Base-by-base conservation (phyloP, 2,113 vertebrate genomes). In the Pavo muticus region DNA sequence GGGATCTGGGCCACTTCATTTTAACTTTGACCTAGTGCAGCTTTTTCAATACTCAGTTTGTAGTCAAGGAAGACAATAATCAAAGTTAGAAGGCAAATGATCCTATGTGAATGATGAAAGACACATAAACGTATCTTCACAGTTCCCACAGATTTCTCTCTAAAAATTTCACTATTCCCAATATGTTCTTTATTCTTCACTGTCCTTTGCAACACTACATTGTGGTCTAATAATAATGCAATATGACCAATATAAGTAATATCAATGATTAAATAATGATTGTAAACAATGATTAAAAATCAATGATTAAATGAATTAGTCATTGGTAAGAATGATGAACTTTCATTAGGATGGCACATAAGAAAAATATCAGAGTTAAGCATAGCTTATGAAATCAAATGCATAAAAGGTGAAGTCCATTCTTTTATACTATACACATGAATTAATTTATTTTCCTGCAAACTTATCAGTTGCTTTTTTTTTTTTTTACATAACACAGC, bases 381-480 rank as follows among this genome's bases (percentile, higher is more conserved):
- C 1, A 65, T 48, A 20, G 21, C 23, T 84, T 85, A 75, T 16
- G 84, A 92, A 83, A 85, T 59, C 14, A 70, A 88, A 70, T 7
- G 20, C 30, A 67, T 32, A 6, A 30, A 70, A 80, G 29, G 77
- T 74, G 7, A 90, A 87, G 65, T 61, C 21, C 9, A 10, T 69
- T 81, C 78, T 74, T 44, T 39, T 50, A 50, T 8, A 60, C 3
- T 56, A 50, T 11, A 69, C 10, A 30, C 24, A 61, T 11, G 17
- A 82, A 10, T 56, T 77, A 73, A 70, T 87, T 78, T 75, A 42
- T 75, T 82, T 39, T 92, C 30, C 30, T 71, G 30, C 78, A 94
- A 94, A 40, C 29, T 73, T 84, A 94, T 63, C 98, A 95, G 97
- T 96, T 98, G 92, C 95, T 97, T 97, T 95, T 98, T 97, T 98